Percentiles rank a stretch among this genome's conserved stretches.
These are phyloP conservation scores for Jordanella pulchra DNA, from an alignment of 2,797 vertebrate species.

Conservation along the genomic window DNA sequence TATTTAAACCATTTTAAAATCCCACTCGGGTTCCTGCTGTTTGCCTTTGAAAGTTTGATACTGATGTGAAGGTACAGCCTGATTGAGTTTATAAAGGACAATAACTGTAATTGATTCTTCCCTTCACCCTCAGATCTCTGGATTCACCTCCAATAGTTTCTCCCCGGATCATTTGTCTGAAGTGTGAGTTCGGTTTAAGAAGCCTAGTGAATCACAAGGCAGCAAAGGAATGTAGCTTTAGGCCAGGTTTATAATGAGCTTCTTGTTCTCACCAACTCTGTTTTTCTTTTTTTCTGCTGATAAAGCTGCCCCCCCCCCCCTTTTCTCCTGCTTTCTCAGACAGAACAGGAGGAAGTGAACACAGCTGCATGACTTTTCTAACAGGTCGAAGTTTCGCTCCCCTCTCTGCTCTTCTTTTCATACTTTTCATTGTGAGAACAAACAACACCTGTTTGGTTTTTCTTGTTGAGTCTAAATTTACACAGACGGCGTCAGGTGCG, in stretches of 20 bases:
- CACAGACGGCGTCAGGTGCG: constrained; percentile 20
- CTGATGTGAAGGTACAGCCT: too few relatives aligned
- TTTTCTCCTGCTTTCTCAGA: constrained; percentile 40
- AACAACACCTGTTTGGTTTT: neutral
- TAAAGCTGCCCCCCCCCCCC: too few relatives aligned
- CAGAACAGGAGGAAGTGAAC: constrained; percentile 33
- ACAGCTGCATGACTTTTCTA: constrained; percentile 11
- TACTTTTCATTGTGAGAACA: neutral
- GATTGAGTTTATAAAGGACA: too few relatives aligned
- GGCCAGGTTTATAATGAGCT: constrained; percentile 61
- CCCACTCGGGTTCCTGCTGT: too few relatives aligned
- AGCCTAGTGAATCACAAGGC: constrained; percentile 73
- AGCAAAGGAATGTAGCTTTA: constrained; percentile 65
- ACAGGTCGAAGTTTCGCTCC: neutral
- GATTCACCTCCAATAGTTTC: neutral
- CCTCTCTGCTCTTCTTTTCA: neutral
- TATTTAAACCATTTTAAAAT: too few relatives aligned
- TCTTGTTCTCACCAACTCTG: constrained; percentile 58
- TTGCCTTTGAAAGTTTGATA: too few relatives aligned
- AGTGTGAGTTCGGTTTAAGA: constrained; percentile 39
- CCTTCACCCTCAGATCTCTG: too few relatives aligned
- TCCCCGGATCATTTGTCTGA: neutral
- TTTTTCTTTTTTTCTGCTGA: constrained; percentile 57
- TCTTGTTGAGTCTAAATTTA: neutral
- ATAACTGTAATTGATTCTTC: neutral